Evolutionary conservation across 2,113 vertebrate genomes (phyloP).

Genomic region (Chionodraco myersi): DNA sequence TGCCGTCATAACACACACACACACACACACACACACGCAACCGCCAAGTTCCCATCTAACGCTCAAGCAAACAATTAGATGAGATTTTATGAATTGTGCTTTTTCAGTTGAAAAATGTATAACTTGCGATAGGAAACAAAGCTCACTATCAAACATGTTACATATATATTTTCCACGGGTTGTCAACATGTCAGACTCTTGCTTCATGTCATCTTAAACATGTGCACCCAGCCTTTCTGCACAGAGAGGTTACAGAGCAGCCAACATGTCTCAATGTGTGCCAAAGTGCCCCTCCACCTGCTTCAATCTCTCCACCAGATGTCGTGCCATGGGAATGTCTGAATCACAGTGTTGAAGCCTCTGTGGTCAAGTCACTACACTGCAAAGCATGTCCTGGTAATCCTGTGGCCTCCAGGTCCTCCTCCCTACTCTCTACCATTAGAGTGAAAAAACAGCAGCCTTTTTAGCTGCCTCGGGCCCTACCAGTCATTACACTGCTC

Average conservation of each 20-base stretch:
- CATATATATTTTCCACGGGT: not conserved
- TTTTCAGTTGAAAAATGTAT: no score
- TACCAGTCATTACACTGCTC: slow-evolving; percentile 46
- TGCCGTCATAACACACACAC: not conserved
- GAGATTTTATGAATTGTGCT: not conserved
- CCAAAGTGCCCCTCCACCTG: not conserved
- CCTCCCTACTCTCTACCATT: slow-evolving; percentile 49
- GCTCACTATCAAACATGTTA: not conserved
- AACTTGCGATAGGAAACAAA: not conserved
- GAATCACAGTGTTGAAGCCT: not conserved
- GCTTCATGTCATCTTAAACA: not conserved
- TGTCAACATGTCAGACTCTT: not conserved
- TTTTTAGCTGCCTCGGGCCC: slow-evolving; percentile 60
- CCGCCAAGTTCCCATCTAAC: not conserved
- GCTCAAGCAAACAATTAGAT: not conserved
- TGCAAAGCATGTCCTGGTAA: slow-evolving; percentile 39
- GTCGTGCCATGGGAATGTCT: not conserved
- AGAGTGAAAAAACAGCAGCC: slow-evolving; percentile 14
- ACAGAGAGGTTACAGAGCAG: not conserved
- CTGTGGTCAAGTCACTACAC: slow-evolving; percentile 29
- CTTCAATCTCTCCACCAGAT: not conserved
- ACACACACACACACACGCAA: slow-evolving; percentile 15
- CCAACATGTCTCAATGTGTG: no score
- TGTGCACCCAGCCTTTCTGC: not conserved
- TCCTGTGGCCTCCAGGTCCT: slow-evolving; percentile 47